phyloP scores from a whole-genome alignment of 2,888 invertebrate species.

The Stictocephala bisonia region DNA sequence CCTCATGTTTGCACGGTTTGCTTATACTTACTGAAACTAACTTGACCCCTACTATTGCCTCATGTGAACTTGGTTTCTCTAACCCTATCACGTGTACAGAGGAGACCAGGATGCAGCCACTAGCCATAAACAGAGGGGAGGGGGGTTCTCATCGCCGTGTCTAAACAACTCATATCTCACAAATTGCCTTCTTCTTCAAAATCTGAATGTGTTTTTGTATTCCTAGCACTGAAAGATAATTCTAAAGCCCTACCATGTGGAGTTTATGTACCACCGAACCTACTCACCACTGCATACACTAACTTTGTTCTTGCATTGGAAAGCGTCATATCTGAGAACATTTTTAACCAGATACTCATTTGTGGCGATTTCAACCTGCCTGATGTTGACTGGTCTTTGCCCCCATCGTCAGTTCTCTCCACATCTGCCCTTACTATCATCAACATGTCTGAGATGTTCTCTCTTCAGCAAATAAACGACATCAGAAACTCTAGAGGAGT shows the following conservation, averaged over 20 bases:
- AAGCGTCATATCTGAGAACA: background rate
- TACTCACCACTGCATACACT: background rate
- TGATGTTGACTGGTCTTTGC: background rate
- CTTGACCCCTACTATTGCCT: background rate
- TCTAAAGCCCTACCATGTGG: background rate
- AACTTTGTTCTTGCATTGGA: background rate
- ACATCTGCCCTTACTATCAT: background rate
- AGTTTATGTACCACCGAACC: background rate
- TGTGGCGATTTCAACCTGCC: background rate
- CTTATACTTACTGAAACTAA: background rate
- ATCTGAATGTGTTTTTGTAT: background rate
- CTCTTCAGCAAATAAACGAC: background rate
- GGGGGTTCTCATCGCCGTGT: background rate
- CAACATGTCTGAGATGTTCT: background rate
- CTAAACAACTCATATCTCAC: background rate
- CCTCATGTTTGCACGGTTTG: background rate
- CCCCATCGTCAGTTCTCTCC: background rate
- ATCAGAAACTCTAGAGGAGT: background rate
- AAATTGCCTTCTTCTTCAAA: background rate
- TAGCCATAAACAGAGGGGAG: background rate
- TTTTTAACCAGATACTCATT: background rate
- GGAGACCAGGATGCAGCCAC: background rate
- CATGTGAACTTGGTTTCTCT: background rate
- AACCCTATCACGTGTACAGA: background rate
- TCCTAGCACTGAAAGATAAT: background rate